These are phyloP conservation scores for Leuciscus idus DNA, from an alignment of 2,113 vertebrate species.

Conservation along the genomic window DNA sequence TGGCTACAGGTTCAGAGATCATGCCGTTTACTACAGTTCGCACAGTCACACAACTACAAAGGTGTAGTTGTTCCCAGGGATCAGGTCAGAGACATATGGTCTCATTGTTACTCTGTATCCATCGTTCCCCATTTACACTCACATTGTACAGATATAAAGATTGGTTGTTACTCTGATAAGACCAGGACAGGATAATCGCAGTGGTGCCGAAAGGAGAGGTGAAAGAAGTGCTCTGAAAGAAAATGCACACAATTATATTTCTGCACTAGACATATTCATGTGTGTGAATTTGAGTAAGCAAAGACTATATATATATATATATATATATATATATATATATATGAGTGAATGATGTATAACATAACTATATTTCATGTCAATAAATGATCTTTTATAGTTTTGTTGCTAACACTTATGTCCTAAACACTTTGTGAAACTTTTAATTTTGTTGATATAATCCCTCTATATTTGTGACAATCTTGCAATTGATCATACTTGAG, in stretches of 20 bases:
- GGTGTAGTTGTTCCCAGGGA: slow-evolving; percentile 34
- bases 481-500: too few relatives aligned
- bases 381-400: too few relatives aligned
- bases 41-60: slow-evolving; percentile 23
- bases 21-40: slow-evolving; percentile 9
- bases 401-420: too few relatives aligned
- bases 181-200: slow-evolving; percentile 28
- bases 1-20: slow-evolving; percentile 17
- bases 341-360: too few relatives aligned
- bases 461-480: too few relatives aligned
- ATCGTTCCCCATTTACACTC: neutral
- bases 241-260: neutral
- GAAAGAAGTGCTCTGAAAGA: slow-evolving; percentile 22
- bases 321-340: too few relatives aligned
- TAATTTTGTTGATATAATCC: too few relatives aligned
- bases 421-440: too few relatives aligned
- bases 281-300: neutral
- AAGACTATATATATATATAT: neutral
- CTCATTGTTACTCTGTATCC: neutral
- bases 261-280: neutral
- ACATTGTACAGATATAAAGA: slow-evolving; percentile 29
- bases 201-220: neutral
- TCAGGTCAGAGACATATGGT: neutral
- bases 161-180: neutral
- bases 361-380: too few relatives aligned